phyloP scores from a whole-genome alignment of 2,888 invertebrate genomes.

The Dinocampus coccinellae region DNA sequence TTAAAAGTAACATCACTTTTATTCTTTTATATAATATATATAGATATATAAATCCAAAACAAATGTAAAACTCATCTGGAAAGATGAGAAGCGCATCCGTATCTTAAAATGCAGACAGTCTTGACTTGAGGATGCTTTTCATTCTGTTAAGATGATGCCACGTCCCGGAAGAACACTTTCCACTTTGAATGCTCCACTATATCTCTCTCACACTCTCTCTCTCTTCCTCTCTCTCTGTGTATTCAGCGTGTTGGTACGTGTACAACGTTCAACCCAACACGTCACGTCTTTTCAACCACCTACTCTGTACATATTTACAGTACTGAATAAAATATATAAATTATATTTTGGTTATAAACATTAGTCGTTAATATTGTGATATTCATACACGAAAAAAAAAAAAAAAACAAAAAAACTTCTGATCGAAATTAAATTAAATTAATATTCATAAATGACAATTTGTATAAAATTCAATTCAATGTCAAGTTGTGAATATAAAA shows the following conservation, averaged over 20 bases:
- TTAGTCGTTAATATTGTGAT: too few species aligned
- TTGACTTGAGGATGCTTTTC: constrained; percentile 37
- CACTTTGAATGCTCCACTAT: constrained; percentile 34
- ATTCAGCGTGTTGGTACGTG: not conserved
- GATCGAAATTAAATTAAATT: too few species aligned
- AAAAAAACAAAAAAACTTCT: too few species aligned
- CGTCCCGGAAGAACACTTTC: constrained; percentile 43
- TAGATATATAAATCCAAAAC: not conserved
- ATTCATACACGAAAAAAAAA: too few species aligned
- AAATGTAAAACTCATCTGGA: not conserved
- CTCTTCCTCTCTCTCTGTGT: too few species aligned
- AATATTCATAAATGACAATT: too few species aligned
- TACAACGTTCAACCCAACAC: not conserved
- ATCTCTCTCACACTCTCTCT: not conserved
- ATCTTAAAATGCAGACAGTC: constrained; percentile 46
- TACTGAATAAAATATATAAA: too few species aligned
- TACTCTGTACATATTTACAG: not conserved
- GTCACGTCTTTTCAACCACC: not conserved
- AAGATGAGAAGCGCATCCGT: not conserved
- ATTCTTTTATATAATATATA: not conserved
- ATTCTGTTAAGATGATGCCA: constrained; percentile 40
- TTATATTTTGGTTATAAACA: too few species aligned
- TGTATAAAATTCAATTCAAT: too few species aligned
- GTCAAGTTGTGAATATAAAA: too few species aligned
- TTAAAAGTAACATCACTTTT: not conserved